Evolutionary conservation across 2,797 vertebrate species (phyloP), one percentile per base, ranked within the genome.

Genomic region (Tapirus indicus): DNA sequence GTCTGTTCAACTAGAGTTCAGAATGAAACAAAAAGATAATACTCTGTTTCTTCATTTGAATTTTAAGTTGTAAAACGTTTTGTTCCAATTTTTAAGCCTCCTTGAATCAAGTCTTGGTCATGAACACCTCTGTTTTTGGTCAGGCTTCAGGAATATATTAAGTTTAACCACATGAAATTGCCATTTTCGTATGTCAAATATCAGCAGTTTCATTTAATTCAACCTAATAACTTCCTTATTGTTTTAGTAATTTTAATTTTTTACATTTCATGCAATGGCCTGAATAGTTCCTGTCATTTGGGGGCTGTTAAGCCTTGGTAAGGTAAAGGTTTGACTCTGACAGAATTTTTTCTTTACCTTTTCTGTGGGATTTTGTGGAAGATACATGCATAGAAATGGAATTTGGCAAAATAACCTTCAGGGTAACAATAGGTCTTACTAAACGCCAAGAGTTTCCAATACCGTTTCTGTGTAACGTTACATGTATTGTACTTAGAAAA

Each of bases 231-330:
- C 18, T 92, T 87, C 60, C 68, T 88, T 38, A 72, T 12, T 88
- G 18, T 91, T 77, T 54, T 82, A 56, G 58, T 87, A 44, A 88
- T 90, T 95, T 95, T 71, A 25, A 52, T 94, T 82, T 95, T 25
- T 68, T 94, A 13, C 9, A 5, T 74, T 85, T 83, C 52, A 47
- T 69, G 0, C 11, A 56, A 2, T 92, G 32, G 74, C 13, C 29
- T 87, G 23, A 29, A 88, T 29, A 91, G n/a, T 84, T 56, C 27
- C 54, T 71, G 0, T 74, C 41, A 38, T 52, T 75, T 93, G 49
- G 2, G 25, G 38, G 1, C 54, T 32, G 10, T 32, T 93, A 80
- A 85, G 9, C 68, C 49, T 79, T 87, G 29, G n/a, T 85, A 49
- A 89, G 23, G 62, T 90, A 29, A 83, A 54, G 23, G 16, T n/a